A percentile compares a stretch with the other conserved stretches of the same genome.
These are phyloP conservation scores for Clarias magur DNA, from an alignment of 2,113 vertebrate species.

Conservation along the genomic window DNA sequence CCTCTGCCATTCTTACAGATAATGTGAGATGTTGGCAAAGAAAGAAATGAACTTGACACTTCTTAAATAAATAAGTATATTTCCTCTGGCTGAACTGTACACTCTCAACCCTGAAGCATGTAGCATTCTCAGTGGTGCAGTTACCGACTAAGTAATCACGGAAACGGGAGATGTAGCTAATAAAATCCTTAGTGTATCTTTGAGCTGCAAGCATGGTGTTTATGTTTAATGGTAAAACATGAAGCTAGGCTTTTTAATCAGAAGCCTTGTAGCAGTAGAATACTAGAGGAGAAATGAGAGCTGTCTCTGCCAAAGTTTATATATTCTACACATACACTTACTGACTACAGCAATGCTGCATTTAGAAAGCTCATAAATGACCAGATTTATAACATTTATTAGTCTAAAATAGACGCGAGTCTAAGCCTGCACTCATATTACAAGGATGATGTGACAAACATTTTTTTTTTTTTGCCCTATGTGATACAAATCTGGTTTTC, in stretches of 20 bases:
- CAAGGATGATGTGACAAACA: neutral
- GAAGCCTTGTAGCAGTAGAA: neutral
- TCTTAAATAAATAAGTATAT: slow-evolving; percentile 5
- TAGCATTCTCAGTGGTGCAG: neutral
- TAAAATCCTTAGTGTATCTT: slow-evolving; percentile 15
- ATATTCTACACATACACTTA: neutral
- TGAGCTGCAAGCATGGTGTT: neutral
- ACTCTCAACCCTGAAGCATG: neutral
- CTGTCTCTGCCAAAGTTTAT: slow-evolving; percentile 3
- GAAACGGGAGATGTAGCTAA: neutral
- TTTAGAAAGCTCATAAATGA: slow-evolving; percentile 1
- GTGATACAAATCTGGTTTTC: neutral
- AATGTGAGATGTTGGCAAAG: neutral
- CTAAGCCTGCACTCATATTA: neutral
- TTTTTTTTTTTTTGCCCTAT: neutral
- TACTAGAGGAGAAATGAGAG: slow-evolving; percentile 12
- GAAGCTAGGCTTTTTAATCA: slow-evolving; percentile 5
- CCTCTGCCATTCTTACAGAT: neutral
- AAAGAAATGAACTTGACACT: neutral
- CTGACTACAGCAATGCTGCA: slow-evolving; percentile 15
- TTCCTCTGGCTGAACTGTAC: neutral
- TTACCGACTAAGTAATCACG: slow-evolving; percentile 7
- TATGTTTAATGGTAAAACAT: slow-evolving; percentile 29
- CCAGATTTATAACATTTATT: slow-evolving; percentile 16
- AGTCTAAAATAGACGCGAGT: slow-evolving; percentile 7